phyloP scores from a whole-genome alignment of 2,113 vertebrate genomes.

The Scalopus aquaticus region DNA sequence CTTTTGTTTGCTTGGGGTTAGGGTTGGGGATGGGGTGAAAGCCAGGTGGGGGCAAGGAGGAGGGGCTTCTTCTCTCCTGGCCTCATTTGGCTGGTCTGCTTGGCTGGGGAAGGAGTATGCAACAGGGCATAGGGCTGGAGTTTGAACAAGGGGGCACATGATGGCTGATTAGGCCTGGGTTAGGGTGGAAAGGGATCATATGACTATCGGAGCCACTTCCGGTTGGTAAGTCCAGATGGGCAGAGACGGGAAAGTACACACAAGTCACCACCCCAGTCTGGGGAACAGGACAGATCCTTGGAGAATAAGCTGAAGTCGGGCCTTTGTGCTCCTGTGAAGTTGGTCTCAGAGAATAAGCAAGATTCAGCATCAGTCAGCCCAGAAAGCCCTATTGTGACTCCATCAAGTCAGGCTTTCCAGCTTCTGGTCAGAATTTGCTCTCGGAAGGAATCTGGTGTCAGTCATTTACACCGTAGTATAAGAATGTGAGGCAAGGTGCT shows the following conservation, averaged over 20 bases:
- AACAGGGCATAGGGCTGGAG: neutral
- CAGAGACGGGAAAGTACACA: neutral
- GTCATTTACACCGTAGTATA: slow-evolving; percentile 34
- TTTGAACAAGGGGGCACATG: neutral
- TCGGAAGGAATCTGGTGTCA: neutral
- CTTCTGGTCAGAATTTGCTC: neutral
- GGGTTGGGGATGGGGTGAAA: neutral
- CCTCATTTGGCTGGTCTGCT: neutral
- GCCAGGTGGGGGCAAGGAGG: neutral
- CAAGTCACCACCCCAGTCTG: neutral
- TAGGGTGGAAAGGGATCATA: neutral
- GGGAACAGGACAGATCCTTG: neutral
- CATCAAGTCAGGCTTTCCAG: neutral
- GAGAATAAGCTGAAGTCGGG: neutral
- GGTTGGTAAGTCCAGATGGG: neutral
- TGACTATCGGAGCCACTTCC: neutral
- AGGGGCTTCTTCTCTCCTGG: neutral
- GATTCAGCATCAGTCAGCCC: neutral
- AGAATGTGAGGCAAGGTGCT: neutral
- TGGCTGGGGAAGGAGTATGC: neutral
- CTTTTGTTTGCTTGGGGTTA: neutral
- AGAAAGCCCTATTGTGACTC: neutral
- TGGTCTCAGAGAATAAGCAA: neutral
- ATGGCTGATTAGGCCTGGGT: neutral
- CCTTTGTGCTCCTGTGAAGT: neutral